Evolutionary conservation across 2,113 vertebrate species (phyloP), one percentile per base, ranked within the genome.

Genomic region (Leucopsar rothschildi): DNA sequence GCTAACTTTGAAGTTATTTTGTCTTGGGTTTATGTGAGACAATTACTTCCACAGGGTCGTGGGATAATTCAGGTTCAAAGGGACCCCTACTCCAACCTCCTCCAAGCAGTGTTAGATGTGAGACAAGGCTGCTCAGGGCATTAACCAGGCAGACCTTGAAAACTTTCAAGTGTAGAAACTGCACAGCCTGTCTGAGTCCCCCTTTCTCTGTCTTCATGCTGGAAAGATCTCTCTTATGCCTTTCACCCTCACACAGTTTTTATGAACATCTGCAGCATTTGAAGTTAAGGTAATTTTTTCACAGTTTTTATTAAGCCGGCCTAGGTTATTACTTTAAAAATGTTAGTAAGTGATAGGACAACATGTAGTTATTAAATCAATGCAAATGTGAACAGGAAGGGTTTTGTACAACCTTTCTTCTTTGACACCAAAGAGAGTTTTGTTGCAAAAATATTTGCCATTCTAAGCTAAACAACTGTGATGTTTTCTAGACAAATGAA

Each of bases 21-120:
- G 65, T 71, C 44, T 76, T 49, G 28, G 68, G 52, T 75, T 82
- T 85, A 7, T 69, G 33, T 84, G 49, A 95, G 93, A 40, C 84
- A 72, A 55, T 82, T 82, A 28, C 81, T 87, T 95, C 59, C 81
- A 71, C 24, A n/a, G 61, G 73, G 75, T 75, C 27, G 5, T 93
- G 91, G 80, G 87, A 89, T 94, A 87, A 91, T 56, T 82, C 70
- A 21, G 40, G 73, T 91, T 96, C 84, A 89, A 94, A 95, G 86
- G n/a, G 72, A 89, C 65, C 61, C 64, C 42, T 77, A 37, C 19
- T 61, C 83, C 59, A 88, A 6, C 49, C 40, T 95, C 21, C 20
- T 55, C 9, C 52, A 70, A 85, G 90, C 61, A 78, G 44, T 5
- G 12, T 39, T 35, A 42, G 65, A 39, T 64, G 57, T 60, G 69